phyloP scores from a whole-genome alignment of 2,797 vertebrate species.

The Cuniculus paca region DNA sequence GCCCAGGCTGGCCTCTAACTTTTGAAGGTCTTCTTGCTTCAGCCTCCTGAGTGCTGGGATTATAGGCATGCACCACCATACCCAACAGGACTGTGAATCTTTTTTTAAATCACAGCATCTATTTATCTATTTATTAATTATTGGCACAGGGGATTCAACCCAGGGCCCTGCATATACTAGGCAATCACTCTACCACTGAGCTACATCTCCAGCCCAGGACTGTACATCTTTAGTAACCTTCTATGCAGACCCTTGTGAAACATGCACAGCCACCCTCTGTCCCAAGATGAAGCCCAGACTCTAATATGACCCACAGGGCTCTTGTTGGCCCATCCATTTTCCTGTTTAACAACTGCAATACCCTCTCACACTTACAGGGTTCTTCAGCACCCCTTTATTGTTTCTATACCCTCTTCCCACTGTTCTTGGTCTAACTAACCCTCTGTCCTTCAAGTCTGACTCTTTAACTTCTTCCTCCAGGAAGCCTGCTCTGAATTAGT shows the following conservation, averaged over 20 bases:
- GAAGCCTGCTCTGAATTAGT: slow-evolving; percentile 51
- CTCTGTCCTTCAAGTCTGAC: slow-evolving; percentile 26
- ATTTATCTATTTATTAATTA: not conserved
- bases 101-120: not conserved
- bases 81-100: not conserved
- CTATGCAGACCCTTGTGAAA: not conserved
- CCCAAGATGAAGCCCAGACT: not conserved
- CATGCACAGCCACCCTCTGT: not conserved
- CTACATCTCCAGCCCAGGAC: not conserved
- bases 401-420: not conserved
- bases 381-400: not conserved
- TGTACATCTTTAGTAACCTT: slow-evolving; percentile 37
- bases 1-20: not conserved
- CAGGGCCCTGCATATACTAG: not conserved
- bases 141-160: not conserved
- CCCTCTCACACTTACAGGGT: not conserved
- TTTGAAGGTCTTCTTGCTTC: not conserved
- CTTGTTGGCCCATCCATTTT: not conserved
- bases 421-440: not conserved
- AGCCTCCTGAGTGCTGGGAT: not conserved
- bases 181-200: not conserved
- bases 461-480: slow-evolving; percentile 55
- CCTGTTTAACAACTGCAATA: not conserved
- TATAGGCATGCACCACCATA: not conserved
- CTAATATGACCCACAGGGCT: not conserved